Evolutionary conservation across 2,888 invertebrate species (phyloP), one percentile per base, ranked within the genome.

Genomic region (Andrena fulva): DNA sequence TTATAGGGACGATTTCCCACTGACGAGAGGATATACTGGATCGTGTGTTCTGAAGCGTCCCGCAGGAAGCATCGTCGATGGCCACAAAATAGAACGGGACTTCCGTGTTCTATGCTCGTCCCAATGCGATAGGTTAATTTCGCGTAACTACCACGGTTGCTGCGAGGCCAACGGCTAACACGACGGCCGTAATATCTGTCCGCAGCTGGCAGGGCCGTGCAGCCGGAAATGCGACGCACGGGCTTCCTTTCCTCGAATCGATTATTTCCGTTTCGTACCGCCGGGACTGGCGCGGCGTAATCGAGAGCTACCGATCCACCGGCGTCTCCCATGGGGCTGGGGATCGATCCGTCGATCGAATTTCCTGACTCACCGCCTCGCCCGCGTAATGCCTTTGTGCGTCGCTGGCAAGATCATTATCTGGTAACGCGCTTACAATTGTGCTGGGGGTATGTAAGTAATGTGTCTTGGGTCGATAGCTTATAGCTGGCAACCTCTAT

Each of bases 121-220:
- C 12, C 27, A 63, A 63, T 59, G 50, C 59, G 56, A 80, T 80
- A 71, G 83, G 68, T 83, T 83, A 83, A 83, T 83, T 74, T 80
- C 75, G 62, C 71, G 52, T 75, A 77, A 85, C 77, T 74, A 62
- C 50, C 52, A 60, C 16, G 67, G 48, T 80, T 83, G 83, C 64
- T 42, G 66, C 50, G 16, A 50, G 35, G 6, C 8, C 52, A 68
- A 50, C 8, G 50, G 74, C 35, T 29, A 31, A 24, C 56, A 52
- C n/a, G 33, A 29, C 54, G 48, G 52, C 27, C n/a, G 59, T 52
- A 74, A 79, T 75, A 62, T 62, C 78, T 70, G 56, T 63, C 68
- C 35, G 67, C 31, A 52, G 50, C 33, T 69, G 62, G 48, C 42
- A 75, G 73, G 20, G 12, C 42, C 50, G 35, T 63, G 63, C 42